Evolutionary conservation across 1,140 invertebrate species (phyloP).

Genomic region (Zaprionus camerounensis): DNA sequence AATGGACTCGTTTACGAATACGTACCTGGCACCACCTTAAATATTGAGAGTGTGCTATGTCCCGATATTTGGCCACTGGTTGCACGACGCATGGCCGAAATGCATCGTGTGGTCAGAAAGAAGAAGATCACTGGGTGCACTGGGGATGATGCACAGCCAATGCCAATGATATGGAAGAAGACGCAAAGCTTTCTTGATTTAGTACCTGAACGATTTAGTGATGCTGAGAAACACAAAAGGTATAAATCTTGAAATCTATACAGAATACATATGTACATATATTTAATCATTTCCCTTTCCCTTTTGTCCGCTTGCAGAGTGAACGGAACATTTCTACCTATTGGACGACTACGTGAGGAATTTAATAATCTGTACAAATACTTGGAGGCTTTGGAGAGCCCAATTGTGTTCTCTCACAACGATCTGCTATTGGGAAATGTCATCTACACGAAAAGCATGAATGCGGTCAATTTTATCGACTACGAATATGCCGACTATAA

Average conservation of each 20-base stretch:
- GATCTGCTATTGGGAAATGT: slow-evolving; percentile 98
- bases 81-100: slow-evolving; percentile 91
- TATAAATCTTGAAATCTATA: slow-evolving; percentile 61
- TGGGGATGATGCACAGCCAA: slow-evolving; percentile 45
- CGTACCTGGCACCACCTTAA: slow-evolving; percentile 92
- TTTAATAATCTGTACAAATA: slow-evolving; percentile 88
- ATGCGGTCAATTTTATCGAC: slow-evolving; percentile 96
- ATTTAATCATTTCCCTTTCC: not conserved
- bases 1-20: slow-evolving; percentile 98
- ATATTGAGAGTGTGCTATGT: slow-evolving; percentile 88
- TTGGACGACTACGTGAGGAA: slow-evolving; percentile 89
- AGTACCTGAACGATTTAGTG: slow-evolving; percentile 88
- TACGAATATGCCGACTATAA: slow-evolving; percentile 98
- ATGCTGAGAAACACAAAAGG: slow-evolving; percentile 88
- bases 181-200: slow-evolving; percentile 90
- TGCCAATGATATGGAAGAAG: slow-evolving; percentile 90
- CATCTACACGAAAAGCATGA: slow-evolving; percentile 90
- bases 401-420: slow-evolving; percentile 98
- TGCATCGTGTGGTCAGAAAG: slow-evolving; percentile 88
- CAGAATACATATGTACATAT: not conserved
- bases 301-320: slow-evolving; percentile 86
- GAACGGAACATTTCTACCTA: slow-evolving; percentile 88
- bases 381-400: slow-evolving; percentile 88
- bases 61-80: slow-evolving; percentile 90
- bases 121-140: slow-evolving; percentile 29